A percentile compares a stretch with the other conserved stretches of the same genome.
Evolutionary conservation across 2,797 vertebrate species (phyloP).

Genomic region (Notoglanidium macrostoma): DNA sequence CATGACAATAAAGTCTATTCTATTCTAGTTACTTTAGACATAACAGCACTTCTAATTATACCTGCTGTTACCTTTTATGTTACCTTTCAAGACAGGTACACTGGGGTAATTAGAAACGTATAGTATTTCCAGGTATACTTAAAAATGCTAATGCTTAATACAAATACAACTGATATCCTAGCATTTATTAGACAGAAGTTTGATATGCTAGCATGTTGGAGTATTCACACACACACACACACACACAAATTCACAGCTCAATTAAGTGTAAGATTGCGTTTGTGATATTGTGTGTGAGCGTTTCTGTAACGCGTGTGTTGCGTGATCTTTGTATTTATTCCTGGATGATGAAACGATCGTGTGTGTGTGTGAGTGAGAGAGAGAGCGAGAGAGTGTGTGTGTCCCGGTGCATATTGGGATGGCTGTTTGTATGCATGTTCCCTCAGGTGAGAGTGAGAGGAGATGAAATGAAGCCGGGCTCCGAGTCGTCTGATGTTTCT

Average conservation of each 20-base stretch:
- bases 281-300: neutral
- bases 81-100: neutral
- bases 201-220: neutral
- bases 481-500: constrained; percentile 76
- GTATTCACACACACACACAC: constrained; percentile 19
- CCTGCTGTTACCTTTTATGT: neutral
- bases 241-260: constrained; percentile 53
- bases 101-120: neutral
- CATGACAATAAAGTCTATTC: no score
- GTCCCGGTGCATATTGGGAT: constrained; percentile 32
- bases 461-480: constrained; percentile 79
- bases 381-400: constrained; percentile 39
- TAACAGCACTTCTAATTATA: neutral
- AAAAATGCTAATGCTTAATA: neutral
- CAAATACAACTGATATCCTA: neutral
- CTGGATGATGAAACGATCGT: constrained; percentile 52
- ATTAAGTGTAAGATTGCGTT: neutral
- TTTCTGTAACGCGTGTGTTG: neutral
- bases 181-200: neutral
- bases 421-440: constrained; percentile 64
- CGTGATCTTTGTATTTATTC: constrained; percentile 52
- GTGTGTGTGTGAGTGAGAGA: constrained; percentile 36
- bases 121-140: neutral
- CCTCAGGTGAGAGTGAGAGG: constrained; percentile 77
- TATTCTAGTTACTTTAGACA: neutral